phyloP scores from a whole-genome alignment of 1,140 invertebrate genomes.

The Wasmannia auropunctata region DNA sequence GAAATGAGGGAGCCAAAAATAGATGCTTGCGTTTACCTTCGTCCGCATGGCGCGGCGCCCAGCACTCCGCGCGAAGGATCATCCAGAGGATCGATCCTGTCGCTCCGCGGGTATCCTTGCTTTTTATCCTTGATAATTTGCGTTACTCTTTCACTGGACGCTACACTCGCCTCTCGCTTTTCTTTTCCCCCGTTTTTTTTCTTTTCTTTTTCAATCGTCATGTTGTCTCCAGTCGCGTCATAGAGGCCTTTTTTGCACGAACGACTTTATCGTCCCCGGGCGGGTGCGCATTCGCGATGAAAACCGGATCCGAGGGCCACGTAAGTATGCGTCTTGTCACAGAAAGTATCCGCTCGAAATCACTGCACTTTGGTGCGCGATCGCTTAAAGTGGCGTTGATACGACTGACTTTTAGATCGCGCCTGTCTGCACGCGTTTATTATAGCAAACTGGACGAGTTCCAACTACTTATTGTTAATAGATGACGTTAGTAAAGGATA shows the following conservation, averaged over 20 bases:
- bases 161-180: constrained; percentile 67
- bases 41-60: constrained; percentile 42
- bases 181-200: background rate
- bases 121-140: constrained; percentile 70
- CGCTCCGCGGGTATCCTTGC: constrained; percentile 48
- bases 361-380: constrained; percentile 46
- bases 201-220: background rate
- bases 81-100: constrained; percentile 56
- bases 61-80: constrained; percentile 62
- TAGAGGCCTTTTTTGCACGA: constrained; percentile 52
- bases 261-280: constrained; percentile 27
- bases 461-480: background rate
- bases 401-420: background rate
- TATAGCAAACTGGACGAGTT: background rate
- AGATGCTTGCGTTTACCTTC: constrained; percentile 75
- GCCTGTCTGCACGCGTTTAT: background rate
- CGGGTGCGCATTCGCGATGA: constrained; percentile 58
- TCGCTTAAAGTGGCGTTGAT: background rate
- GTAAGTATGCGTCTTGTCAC: constrained; percentile 54
- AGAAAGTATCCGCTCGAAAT: constrained; percentile 64
- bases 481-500: background rate
- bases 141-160: constrained; percentile 77
- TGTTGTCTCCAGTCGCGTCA: constrained; percentile 32
- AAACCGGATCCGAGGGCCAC: constrained; percentile 61
- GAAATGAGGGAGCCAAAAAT: constrained; percentile 65